Evolutionary conservation across 1,140 invertebrate genomes (phyloP).

Genomic region (Camponotus vicinus): DNA sequence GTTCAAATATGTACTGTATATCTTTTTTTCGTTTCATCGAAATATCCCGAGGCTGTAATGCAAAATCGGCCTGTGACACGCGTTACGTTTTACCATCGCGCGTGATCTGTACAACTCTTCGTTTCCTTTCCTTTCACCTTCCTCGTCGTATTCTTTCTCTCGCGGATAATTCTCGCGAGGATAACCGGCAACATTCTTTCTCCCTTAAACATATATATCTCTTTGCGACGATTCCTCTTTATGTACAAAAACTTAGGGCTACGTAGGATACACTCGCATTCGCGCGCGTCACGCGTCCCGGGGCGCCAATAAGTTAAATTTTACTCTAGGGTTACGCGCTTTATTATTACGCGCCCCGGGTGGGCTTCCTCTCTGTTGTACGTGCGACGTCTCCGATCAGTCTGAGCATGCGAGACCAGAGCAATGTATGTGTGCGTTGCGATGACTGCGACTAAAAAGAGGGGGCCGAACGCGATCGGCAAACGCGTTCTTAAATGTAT

Average conservation of each 20-base stretch:
- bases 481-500: constrained; percentile 9
- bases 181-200: constrained; percentile 46
- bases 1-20: constrained; percentile 68
- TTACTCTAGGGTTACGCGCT: constrained; percentile 75
- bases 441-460: constrained; percentile 45
- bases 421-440: constrained; percentile 45
- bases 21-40: constrained; percentile 63
- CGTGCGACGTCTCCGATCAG: constrained; percentile 66
- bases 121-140: constrained; percentile 4
- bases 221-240: constrained; percentile 73
- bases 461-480: not conserved
- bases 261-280: constrained; percentile 80
- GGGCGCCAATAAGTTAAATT: constrained; percentile 84
- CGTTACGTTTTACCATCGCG: not conserved
- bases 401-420: constrained; percentile 57
- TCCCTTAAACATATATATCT: constrained; percentile 51
- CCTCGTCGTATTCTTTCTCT: constrained; percentile 7
- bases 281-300: constrained; percentile 77
- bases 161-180: constrained; percentile 37
- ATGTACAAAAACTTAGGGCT: constrained; percentile 83
- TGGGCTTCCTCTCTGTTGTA: constrained; percentile 31
- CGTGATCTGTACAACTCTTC: constrained; percentile 56
- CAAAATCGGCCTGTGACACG: constrained; percentile 31
- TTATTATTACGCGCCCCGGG: constrained; percentile 68
- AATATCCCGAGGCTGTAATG: constrained; percentile 64